A percentile compares a stretch with the other conserved stretches of the same genome.
phyloP scores from a whole-genome alignment of 1,140 invertebrate species.

The Dreissena polymorpha region DNA sequence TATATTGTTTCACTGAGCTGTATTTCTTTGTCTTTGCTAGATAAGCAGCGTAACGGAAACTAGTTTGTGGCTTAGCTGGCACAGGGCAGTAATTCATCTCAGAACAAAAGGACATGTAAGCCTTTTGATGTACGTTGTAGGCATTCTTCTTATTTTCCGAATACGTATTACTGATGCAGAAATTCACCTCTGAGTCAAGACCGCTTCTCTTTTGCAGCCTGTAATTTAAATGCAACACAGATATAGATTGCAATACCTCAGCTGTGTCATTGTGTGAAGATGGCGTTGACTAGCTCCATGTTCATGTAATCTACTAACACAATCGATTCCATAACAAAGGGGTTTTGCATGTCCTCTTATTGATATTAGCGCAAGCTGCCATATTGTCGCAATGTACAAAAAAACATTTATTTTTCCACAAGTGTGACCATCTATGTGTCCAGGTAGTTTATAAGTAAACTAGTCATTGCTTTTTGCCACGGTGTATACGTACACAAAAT shows the following conservation, averaged over 20 bases:
- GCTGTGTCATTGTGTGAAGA: too few species aligned
- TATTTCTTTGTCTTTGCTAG: slow-evolving; percentile 22
- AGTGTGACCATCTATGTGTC: too few species aligned
- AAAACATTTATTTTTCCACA: not conserved
- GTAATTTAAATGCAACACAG: slow-evolving; percentile 8
- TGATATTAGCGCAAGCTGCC: slow-evolving; percentile 11
- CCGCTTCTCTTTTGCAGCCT: not conserved
- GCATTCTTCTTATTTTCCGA: not conserved
- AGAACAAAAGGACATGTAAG: too few species aligned
- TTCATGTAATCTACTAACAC: slow-evolving; percentile 21
- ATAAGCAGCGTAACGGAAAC: too few species aligned
- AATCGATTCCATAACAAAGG: slow-evolving; percentile 1
- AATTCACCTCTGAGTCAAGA: not conserved
- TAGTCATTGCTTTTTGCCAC: not conserved
- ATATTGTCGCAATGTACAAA: slow-evolving; percentile 25
- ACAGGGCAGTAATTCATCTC: too few species aligned
- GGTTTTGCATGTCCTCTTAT: slow-evolving; percentile 13
- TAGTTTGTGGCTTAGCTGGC: too few species aligned
- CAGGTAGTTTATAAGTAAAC: too few species aligned
- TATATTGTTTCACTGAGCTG: slow-evolving; percentile 31
- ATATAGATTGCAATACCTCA: too few species aligned
- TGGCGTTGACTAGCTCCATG: not conserved
- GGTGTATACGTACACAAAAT: slow-evolving; percentile 7
- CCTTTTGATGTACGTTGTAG: not conserved
- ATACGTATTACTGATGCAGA: not conserved